Evolutionary conservation across 2,888 invertebrate genomes (phyloP).

Genomic region (Saturnia japonica): DNA sequence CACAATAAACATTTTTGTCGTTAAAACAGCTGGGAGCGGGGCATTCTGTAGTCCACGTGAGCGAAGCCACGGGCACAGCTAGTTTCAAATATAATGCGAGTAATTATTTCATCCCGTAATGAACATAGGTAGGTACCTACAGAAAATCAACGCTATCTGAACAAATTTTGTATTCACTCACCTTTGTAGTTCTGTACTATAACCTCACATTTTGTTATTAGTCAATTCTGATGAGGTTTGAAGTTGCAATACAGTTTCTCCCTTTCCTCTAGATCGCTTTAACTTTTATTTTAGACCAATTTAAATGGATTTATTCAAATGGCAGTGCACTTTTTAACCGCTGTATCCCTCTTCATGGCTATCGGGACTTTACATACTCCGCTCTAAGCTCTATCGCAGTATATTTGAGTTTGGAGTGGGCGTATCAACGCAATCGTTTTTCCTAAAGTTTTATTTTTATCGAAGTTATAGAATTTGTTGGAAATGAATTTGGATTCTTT

Average conservation of each 20-base stretch:
- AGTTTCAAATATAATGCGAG: no score
- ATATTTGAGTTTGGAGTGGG: constrained; percentile 40
- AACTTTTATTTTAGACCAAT: constrained; percentile 31
- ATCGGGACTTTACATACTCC: constrained; percentile 24
- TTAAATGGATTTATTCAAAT: constrained; percentile 68
- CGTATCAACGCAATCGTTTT: constrained; percentile 36
- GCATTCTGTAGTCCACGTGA: no score
- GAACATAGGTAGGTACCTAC: no score
- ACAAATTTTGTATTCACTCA: no score
- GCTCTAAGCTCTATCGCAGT: constrained; percentile 35
- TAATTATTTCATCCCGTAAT: neutral
- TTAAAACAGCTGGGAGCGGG: no score
- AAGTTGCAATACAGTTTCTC: neutral
- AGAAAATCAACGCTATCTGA: no score
- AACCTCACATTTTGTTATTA: no score
- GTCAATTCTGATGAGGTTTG: neutral
- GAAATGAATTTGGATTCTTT: constrained; percentile 6
- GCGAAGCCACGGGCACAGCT: no score
- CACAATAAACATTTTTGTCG: no score
- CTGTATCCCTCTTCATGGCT: constrained; percentile 19
- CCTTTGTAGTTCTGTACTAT: no score
- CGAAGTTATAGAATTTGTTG: neutral
- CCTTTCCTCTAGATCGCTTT: constrained; percentile 16
- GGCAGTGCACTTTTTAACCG: constrained; percentile 54
- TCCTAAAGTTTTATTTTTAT: neutral